Conservation (phyloP, 92 coral and sea anemone species). For the Umimayanthus kanabou region DNA sequence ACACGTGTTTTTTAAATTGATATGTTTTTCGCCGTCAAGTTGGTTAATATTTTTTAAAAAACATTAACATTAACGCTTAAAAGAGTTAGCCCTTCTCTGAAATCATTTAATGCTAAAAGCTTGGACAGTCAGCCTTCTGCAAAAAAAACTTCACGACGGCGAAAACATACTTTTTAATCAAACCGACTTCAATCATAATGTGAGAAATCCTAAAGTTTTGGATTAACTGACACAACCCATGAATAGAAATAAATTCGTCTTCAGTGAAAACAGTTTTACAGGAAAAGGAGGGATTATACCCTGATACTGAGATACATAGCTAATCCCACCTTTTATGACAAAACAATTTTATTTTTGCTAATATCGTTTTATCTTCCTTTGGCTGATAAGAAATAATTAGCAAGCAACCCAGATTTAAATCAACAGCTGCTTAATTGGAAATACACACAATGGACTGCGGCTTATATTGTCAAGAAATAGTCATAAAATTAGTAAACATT, state of each 20-base stretch:
- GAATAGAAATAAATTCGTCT: background rate
- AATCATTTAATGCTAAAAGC: too few species aligned
- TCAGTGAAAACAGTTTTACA: background rate
- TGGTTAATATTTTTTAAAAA: background rate
- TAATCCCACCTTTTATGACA: background rate
- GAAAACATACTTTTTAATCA: too few species aligned
- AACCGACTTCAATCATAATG: background rate
- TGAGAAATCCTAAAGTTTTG: background rate
- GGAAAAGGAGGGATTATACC: background rate
- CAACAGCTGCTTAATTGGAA: conserved; percentile 2
- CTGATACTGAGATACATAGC: background rate
- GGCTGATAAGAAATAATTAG: background rate
- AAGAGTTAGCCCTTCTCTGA: background rate
- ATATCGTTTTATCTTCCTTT: background rate
- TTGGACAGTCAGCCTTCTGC: background rate
- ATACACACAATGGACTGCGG: background rate
- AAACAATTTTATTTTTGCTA: background rate
- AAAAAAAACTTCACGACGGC: background rate
- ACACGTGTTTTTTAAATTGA: background rate
- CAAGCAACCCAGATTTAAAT: background rate
- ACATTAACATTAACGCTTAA: too few species aligned
- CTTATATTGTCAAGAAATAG: background rate
- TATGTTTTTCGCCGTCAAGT: background rate
- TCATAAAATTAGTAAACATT: background rate
- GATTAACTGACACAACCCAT: background rate